Conservation (phyloP, 2,113 vertebrate genomes). For the Tylochromis polylepis region DNA sequence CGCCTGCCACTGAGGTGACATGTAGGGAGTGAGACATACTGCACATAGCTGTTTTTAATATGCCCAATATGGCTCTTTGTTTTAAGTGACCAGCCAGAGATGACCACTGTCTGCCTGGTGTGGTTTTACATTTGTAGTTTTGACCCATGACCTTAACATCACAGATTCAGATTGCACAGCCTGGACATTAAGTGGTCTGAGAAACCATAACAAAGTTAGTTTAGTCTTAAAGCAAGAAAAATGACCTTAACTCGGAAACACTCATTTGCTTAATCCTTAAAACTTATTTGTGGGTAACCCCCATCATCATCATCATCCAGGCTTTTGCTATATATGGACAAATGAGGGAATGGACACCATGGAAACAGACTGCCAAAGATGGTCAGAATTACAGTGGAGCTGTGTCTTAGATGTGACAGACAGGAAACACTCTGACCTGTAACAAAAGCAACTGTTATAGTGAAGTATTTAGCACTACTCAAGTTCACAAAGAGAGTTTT, state of each 20-base stretch:
- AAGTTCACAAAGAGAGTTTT: slow-evolving; percentile 3
- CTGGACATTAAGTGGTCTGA: background rate
- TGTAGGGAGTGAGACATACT: slow-evolving; percentile 57
- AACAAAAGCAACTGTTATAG: background rate
- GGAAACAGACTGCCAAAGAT: slow-evolving; percentile 58
- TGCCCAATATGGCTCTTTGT: slow-evolving; percentile 26
- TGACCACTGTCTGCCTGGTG: background rate
- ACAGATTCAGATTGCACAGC: slow-evolving; percentile 13
- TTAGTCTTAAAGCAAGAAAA: background rate
- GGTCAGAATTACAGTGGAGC: slow-evolving; percentile 42
- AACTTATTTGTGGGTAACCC: background rate
- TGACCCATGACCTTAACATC: slow-evolving; percentile 25
- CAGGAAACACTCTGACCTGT: slow-evolving; percentile 7
- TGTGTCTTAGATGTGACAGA: slow-evolving; percentile 16
- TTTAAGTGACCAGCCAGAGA: background rate
- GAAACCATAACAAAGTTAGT: background rate
- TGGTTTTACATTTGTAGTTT: background rate
- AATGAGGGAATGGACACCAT: slow-evolving; percentile 36
- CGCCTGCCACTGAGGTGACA: slow-evolving; percentile 52
- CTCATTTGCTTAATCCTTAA: background rate
- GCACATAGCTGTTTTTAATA: slow-evolving; percentile 43
- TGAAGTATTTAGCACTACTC: slow-evolving; percentile 9
- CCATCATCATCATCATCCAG: background rate
- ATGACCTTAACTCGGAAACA: background rate
- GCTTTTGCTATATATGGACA: slow-evolving; percentile 60